A percentile compares a stretch with the other conserved stretches of the same genome.
Evolutionary conservation across 1,140 invertebrate genomes (phyloP).

Genomic region (Cydia amplana): DNA sequence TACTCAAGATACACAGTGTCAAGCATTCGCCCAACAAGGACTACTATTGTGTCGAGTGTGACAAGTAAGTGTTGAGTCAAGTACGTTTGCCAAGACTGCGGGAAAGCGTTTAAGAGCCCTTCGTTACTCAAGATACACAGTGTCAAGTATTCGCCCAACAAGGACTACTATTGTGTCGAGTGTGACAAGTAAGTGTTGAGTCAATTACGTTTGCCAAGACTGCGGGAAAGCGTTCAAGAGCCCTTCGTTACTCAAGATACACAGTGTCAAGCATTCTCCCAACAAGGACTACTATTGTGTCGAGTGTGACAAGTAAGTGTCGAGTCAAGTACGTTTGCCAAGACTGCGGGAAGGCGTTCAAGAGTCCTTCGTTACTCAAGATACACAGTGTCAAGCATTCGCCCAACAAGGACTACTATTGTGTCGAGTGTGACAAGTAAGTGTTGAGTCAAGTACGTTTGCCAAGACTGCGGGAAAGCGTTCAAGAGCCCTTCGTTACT

Average conservation of each 20-base stretch:
- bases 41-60: background rate
- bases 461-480: conserved; percentile 50
- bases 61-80: too few relatives aligned
- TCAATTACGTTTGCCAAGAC: background rate
- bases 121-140: conserved; percentile 47
- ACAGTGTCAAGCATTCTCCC: conserved; percentile 51
- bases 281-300: conserved; percentile 58
- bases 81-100: too few relatives aligned
- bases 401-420: conserved; percentile 49
- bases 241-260: conserved; percentile 43
- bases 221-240: conserved; percentile 44
- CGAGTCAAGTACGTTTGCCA: background rate
- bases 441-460: conserved; percentile 9
- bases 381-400: conserved; percentile 54
- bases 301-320: conserved; percentile 61
- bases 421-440: conserved; percentile 68
- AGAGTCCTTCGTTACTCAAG: too few relatives aligned
- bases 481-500: conserved; percentile 56
- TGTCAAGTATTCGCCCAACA: conserved; percentile 44
- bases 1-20: conserved; percentile 36
- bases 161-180: conserved; percentile 64
- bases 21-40: background rate
- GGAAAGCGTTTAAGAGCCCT: conserved; percentile 46
- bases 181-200: conserved; percentile 58
- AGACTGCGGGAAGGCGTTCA: conserved; percentile 18